These are phyloP conservation scores for Intellagama lesueurii DNA, from an alignment of 2,797 vertebrate species.

Conservation along the genomic window DNA sequence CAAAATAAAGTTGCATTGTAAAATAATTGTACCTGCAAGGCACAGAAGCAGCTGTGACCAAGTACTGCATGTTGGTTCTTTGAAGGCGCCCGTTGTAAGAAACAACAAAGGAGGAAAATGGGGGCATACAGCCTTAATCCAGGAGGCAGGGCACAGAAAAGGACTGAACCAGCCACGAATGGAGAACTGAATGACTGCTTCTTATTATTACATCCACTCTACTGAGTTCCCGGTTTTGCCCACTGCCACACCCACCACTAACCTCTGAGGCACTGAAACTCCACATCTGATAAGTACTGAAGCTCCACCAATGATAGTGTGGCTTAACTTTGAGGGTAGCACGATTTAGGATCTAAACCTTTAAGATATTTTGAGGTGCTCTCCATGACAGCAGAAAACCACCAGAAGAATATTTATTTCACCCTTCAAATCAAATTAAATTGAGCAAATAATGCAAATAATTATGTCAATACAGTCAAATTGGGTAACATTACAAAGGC, in stretches of 20 bases:
- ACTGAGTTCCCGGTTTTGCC: background rate
- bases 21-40: slow-evolving; percentile 73
- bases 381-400: no score
- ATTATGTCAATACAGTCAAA: no score
- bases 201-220: slow-evolving; percentile 8
- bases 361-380: no score
- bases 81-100: slow-evolving; percentile 59
- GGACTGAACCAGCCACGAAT: slow-evolving; percentile 42
- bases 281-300: no score
- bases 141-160: slow-evolving; percentile 39
- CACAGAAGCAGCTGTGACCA: slow-evolving; percentile 45
- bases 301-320: background rate
- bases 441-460: no score
- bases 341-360: no score
- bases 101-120: slow-evolving; percentile 68
- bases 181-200: slow-evolving; percentile 38
- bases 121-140: slow-evolving; percentile 48
- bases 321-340: no score
- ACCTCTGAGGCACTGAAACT: background rate
- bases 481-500: no score
- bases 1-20: slow-evolving; percentile 68
- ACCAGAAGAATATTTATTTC: no score
- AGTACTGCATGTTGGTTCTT: slow-evolving; percentile 52
- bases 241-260: background rate
- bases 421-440: no score